Evolutionary conservation across 2,797 vertebrate genomes (phyloP).

Genomic region (Halcyon smyrnensis): DNA sequence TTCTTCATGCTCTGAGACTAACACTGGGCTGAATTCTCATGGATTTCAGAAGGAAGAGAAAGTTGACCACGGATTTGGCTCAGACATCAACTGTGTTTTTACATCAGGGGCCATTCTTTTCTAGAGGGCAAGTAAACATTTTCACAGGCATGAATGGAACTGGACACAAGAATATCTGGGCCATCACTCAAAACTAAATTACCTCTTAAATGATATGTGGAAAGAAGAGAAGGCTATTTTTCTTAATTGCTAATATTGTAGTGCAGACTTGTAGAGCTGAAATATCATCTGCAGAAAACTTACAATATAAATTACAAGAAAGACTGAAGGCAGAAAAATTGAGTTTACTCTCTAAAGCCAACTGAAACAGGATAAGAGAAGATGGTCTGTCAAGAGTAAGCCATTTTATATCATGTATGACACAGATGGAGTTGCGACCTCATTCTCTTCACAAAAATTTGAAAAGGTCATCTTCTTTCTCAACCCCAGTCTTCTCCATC

Average conservation of each 20-base stretch:
- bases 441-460: neutral
- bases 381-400: neutral
- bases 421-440: neutral
- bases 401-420: neutral
- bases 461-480: neutral
- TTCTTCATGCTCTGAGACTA: neutral
- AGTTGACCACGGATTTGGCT: conserved; percentile 37
- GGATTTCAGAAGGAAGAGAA: conserved; percentile 22
- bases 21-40: neutral
- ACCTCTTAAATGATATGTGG: neutral
- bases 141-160: conserved; percentile 34
- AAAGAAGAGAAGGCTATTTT: neutral
- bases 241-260: neutral
- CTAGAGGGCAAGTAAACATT: conserved; percentile 43
- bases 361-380: neutral
- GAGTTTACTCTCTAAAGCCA: neutral
- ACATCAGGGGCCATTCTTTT: neutral
- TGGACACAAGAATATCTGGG: neutral
- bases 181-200: neutral
- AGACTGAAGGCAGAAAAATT: neutral
- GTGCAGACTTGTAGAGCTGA: neutral
- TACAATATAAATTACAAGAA: neutral
- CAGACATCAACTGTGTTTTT: neutral
- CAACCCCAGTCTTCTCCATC: neutral
- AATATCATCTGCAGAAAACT: neutral